phyloP scores from a whole-genome alignment of 2,888 invertebrate genomes.

The Chloromyia formosa region DNA sequence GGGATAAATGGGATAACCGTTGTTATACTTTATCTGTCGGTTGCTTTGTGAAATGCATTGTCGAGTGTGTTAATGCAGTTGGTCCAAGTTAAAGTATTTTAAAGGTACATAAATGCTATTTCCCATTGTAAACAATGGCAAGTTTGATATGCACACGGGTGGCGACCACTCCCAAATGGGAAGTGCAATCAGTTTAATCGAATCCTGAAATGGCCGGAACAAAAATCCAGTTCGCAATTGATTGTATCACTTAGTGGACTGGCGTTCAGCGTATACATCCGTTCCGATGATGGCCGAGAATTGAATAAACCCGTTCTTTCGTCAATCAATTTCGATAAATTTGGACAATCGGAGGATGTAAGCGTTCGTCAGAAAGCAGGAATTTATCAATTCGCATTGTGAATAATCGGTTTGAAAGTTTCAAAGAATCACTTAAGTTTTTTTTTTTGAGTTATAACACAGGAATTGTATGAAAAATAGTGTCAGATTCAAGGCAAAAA shows the following conservation, averaged over 20 bases:
- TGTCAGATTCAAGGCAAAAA: too few species aligned
- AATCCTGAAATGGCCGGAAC: conserved; percentile 25
- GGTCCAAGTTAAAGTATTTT: conserved; percentile 19
- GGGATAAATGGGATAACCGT: conserved; percentile 31
- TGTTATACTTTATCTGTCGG: conserved; percentile 22
- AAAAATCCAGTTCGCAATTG: conserved; percentile 3
- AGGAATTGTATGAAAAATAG: too few species aligned
- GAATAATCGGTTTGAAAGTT: too few species aligned
- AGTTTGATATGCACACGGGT: background rate
- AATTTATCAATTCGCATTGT: too few species aligned
- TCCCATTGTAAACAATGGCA: background rate
- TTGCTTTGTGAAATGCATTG: background rate
- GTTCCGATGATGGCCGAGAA: background rate
- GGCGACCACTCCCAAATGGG: background rate
- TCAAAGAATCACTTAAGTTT: too few species aligned
- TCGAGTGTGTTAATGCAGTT: conserved; percentile 18
- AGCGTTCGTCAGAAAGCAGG: too few species aligned
- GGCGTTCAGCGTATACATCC: conserved; percentile 5
- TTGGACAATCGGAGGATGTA: too few species aligned
- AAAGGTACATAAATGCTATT: conserved; percentile 18
- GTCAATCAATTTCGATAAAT: background rate
- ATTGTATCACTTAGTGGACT: conserved; percentile 16
- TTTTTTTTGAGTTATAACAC: too few species aligned
- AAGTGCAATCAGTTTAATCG: conserved; percentile 29
- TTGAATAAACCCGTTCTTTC: conserved; percentile 6